These are phyloP conservation scores for Lathronympha strigana DNA, from an alignment of 2,888 invertebrate genomes.

Conservation along the genomic window DNA sequence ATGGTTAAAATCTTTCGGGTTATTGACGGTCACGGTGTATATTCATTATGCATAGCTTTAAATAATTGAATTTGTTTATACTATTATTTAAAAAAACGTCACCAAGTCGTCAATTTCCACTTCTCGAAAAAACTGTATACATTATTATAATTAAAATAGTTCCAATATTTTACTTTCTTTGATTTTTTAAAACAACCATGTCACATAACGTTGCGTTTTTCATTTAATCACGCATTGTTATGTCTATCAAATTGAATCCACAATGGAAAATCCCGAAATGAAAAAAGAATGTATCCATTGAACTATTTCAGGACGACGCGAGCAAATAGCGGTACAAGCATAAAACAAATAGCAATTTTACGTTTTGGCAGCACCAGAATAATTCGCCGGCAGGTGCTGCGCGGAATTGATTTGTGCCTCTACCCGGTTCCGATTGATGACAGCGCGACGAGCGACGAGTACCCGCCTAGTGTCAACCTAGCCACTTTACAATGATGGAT, in stretches of 20 bases:
- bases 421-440: constrained; percentile 54
- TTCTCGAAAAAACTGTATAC: no score
- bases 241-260: not conserved
- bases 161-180: no score
- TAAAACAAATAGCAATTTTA: constrained; percentile 49
- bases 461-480: constrained; percentile 28
- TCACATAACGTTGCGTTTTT: not conserved
- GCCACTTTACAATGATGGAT: constrained; percentile 36
- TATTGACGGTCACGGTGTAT: no score
- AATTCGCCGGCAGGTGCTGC: constrained; percentile 53
- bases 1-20: no score
- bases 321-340: constrained; percentile 43
- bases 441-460: constrained; percentile 11
- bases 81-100: no score
- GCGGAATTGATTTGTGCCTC: constrained; percentile 61
- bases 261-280: constrained; percentile 8
- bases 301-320: constrained; percentile 34
- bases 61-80: no score
- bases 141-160: no score
- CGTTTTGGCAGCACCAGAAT: constrained; percentile 49
- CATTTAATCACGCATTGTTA: not conserved
- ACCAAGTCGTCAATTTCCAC: no score
- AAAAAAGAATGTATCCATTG: constrained; percentile 30
- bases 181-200: no score
- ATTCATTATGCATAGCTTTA: no score